Evolutionary conservation across 2,888 invertebrate species (phyloP).

Genomic region (Drosophila borborema): DNA sequence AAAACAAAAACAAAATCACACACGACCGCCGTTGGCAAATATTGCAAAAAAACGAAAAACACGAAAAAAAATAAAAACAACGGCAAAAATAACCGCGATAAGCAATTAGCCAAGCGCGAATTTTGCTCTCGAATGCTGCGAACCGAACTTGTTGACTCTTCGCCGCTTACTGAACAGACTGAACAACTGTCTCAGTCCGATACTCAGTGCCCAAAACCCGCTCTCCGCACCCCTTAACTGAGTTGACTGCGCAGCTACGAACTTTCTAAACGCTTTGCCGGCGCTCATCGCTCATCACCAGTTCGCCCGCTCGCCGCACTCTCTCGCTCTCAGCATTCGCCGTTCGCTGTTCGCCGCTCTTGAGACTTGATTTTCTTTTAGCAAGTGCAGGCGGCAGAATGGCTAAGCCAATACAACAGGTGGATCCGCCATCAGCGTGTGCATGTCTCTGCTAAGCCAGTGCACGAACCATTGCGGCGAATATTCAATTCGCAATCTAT

Average conservation of each 20-base stretch:
- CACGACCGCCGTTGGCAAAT: constrained; percentile 2
- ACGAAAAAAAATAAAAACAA: constrained; percentile 2
- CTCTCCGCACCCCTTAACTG: neutral
- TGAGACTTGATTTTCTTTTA: constrained; percentile 34
- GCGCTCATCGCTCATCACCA: constrained; percentile 42
- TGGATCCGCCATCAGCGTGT: constrained; percentile 14
- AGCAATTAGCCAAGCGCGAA: constrained; percentile 50
- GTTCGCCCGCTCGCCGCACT: constrained; percentile 8
- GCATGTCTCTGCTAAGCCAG: constrained; percentile 27
- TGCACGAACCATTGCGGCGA: constrained; percentile 14
- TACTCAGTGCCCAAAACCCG: constrained; percentile 16
- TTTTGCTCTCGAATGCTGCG: constrained; percentile 40
- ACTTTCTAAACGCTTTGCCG: constrained; percentile 59
- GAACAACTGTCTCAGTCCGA: constrained; percentile 40
- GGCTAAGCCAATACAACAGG: constrained; percentile 30
- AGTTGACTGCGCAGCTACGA: constrained; percentile 31
- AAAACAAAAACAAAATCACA: constrained; percentile 4
- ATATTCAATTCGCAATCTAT: neutral
- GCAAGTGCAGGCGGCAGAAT: constrained; percentile 37
- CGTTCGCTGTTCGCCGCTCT: constrained; percentile 25
- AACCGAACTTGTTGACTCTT: constrained; percentile 75
- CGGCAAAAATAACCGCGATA: constrained; percentile 42
- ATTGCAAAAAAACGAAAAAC: neutral
- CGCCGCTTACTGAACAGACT: constrained; percentile 75
- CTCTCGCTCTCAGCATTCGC: constrained; percentile 29